phyloP scores from a whole-genome alignment of 2,888 invertebrate species.

The Drosophila demipolita region DNA sequence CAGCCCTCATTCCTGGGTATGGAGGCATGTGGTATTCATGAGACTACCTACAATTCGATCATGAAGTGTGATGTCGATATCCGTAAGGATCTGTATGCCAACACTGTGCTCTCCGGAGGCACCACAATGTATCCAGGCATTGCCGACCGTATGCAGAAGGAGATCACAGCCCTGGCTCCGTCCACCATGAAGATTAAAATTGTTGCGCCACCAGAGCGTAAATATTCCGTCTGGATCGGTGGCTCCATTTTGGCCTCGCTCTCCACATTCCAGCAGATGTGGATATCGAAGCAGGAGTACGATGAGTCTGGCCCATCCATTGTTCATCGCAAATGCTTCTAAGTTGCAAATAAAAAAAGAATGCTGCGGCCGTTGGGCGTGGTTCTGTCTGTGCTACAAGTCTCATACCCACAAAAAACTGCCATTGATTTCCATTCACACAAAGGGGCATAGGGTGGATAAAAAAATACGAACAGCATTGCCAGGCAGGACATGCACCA shows the following conservation, averaged over 20 bases:
- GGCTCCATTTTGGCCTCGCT: constrained; percentile 95
- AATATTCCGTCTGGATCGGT: constrained; percentile 98
- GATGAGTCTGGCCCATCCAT: constrained; percentile 98
- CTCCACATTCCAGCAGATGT: constrained; percentile 97
- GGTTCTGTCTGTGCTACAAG: constrained; percentile 43
- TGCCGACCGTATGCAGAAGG: constrained; percentile 96
- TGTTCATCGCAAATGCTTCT: constrained; percentile 99
- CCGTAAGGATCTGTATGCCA: constrained; percentile 98
- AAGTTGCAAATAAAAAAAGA: constrained; percentile 83
- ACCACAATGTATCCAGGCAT: constrained; percentile 98
- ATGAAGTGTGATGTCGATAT: constrained; percentile 99
- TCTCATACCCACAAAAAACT: constrained; percentile 7
- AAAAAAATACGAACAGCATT: constrained; percentile 13
- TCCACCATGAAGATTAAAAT: constrained; percentile 97
- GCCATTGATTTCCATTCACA: constrained; percentile 13
- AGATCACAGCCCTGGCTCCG: constrained; percentile 95
- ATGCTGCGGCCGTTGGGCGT: constrained; percentile 83
- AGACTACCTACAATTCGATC: constrained; percentile 97
- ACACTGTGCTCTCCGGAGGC: constrained; percentile 96
- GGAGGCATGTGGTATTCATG: constrained; percentile 95
- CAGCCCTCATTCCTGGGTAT: constrained; percentile 96
- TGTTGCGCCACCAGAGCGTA: constrained; percentile 96
- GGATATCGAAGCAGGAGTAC: constrained; percentile 98
- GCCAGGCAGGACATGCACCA: constrained; percentile 1
- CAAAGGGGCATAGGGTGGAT: constrained; percentile 17